Base-by-base conservation (phyloP, 2,888 invertebrate genomes). In the Drosophila yooni region DNA sequence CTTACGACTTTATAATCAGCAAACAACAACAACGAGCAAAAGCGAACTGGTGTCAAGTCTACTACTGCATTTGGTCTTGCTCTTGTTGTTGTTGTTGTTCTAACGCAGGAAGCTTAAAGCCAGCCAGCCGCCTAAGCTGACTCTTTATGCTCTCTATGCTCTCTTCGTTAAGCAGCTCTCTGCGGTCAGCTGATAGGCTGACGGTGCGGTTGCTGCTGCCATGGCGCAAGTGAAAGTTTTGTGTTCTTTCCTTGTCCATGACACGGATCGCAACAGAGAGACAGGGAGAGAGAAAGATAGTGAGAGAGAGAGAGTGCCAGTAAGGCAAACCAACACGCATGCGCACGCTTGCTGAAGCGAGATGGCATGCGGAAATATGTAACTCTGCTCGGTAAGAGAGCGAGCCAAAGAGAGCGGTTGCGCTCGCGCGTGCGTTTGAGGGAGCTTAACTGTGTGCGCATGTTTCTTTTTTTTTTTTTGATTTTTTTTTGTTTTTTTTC, bases 1-100 rank as follows among this genome's bases (percentile, higher is more conserved):
- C 82, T 83, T 84, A 84, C 82, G 87, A 88, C 72, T 87, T 83
- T 83, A 82, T 88, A 85, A 85, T 86, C 82, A 83, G 80, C 72
- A 82, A 27, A 27, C 61, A 69, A 58, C 54, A 68, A 71, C 66
- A 62, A 76, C 70, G 65, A 77, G 74, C 70, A 76, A 51, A 46
- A 67, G 70, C 77, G 70, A 81, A 68, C 74, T 74, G 70, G 80
- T 72, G 75, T 76, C 73, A 74, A 74, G 68, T 79, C 79, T 51
- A 48, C 29, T 48, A 40, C 38, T 8, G 46, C 46, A 46, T 46
- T 46, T 46, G 46, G 46, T 46, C 25, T 46, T 60, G 46, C 27
- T 38, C 13, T 50, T 75, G 65, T 36, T 56, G 34, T 43, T 66
- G 59, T 50, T 57, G 59, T 56, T 62, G 58, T 85, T 88, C 88